Evolutionary conservation across 2,113 vertebrate species (phyloP), one percentile per base, ranked within the genome.

Genomic region (Ochotona princeps): DNA sequence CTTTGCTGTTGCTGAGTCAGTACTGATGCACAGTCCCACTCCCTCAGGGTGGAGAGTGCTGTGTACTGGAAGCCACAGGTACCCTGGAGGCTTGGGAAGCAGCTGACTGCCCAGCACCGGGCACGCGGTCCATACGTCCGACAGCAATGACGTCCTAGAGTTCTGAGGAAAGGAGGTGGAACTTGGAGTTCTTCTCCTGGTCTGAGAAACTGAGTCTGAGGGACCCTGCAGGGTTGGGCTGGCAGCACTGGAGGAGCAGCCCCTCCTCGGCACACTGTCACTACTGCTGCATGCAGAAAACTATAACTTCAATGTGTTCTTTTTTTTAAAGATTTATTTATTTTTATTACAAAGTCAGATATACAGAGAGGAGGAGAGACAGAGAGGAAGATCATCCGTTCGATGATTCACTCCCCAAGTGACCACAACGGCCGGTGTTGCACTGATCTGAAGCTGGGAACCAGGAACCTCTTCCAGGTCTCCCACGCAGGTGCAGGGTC

Each of bases 1-100:
- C 99, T 98, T 97, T 99, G 99, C 67, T 99, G 98, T 15, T 98
- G 99, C 97, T 99, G 98, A 99, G 99, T 97, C 99, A 98, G 98
- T 99, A 99, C 96, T 99, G 99, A 91, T 98, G 97, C 96, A 99
- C 97, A 69, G 96, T 26, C 97, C 98, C 94, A 21, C 98, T 97
- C 95, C 98, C 98, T 1, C 98, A 98, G 97, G 98, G 99, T 0
- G 98, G 97, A 97, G 99, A 99, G 98, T 99, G 99, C 98, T 99
- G 98, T 92, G 98, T 97, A 97, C 95, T 98, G 94, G 99, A 97
- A 97, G 98, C 98, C 54, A 99, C 97, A 63, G 98, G 97, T 79
- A 99, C 98, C 98, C 98, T 98, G 95, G 99, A 98, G 98, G 98
- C 97, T 92, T 98, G 98, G 97, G 98, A 98, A 97, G 98, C 97